Base-by-base conservation (phyloP, 2,888 invertebrate species). In the Calliscelio sp. region DNA sequence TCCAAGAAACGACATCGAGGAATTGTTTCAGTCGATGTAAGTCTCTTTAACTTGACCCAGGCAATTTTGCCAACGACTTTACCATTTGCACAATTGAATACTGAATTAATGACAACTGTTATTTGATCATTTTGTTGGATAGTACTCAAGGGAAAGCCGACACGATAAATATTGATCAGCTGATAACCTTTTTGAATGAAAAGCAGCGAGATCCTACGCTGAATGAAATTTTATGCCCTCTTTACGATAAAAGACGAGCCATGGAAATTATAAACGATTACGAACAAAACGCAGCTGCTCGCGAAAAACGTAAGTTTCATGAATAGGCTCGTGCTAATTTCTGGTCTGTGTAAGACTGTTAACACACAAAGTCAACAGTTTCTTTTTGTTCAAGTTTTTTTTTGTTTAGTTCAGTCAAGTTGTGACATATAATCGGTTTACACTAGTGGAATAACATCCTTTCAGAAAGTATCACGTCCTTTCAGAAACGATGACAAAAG, bases 1-100 rank as follows among this genome's bases (percentile, higher is more conserved):
- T 92, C 99, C 99, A 2, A 95, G 99, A 89, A 99, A 98, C 90
- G 99, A 99, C 93, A 99, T 99, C 89, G 99, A 99, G 91, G 99
- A 99, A 92, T 94, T 99, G 28, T 99, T 99, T 93, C 96, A 97
- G 92, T 96, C 97, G 84, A 97, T 99, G 99, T 99, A 94, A 96
- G 98, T n/a, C n/a, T n/a, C n/a, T n/a, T n/a, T n/a, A n/a, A n/a
- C n/a, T n/a, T n/a, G n/a, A n/a, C n/a, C n/a, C n/a, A n/a, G n/a
- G n/a, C n/a, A n/a, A n/a, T n/a, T n/a, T n/a, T n/a, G n/a, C n/a
- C n/a, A n/a, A n/a, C n/a, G n/a, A n/a, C 95, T 86, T 4, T 28
- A 7, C 22, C 8, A 8, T 41, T 49, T 53, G 20, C 10, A 51
- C 2, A 16, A n/a, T n/a, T n/a, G n/a, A n/a, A n/a, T n/a, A n/a